A percentile compares a stretch with the other conserved stretches of the same genome.
phyloP scores from a whole-genome alignment of 1,140 invertebrate genomes.

The Danaus melanippus region DNA sequence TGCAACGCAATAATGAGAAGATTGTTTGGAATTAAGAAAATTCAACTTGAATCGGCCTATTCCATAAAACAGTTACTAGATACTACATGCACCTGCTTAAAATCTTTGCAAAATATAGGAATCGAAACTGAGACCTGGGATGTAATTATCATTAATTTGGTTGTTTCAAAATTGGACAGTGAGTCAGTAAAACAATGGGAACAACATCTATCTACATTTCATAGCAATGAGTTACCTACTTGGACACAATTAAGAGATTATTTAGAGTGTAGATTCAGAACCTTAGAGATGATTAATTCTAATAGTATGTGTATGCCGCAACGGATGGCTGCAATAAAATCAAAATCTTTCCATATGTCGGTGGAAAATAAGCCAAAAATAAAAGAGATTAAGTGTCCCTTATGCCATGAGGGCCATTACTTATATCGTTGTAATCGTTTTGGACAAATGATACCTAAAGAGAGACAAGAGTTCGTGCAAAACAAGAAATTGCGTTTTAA shows the following conservation, averaged over 20 bases:
- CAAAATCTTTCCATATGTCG: neutral
- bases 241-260: neutral
- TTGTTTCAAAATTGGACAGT: constrained; percentile 27
- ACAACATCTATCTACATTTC: constrained; percentile 15
- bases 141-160: constrained; percentile 32
- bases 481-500: constrained; percentile 14
- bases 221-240: constrained; percentile 20
- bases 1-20: constrained; percentile 22
- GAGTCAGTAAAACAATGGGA: constrained; percentile 30
- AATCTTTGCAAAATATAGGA: constrained; percentile 32
- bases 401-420: constrained; percentile 4
- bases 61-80: constrained; percentile 41
- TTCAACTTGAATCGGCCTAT: constrained; percentile 16
- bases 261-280: constrained; percentile 3
- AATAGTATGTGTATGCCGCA: neutral
- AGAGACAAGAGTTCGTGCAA: constrained; percentile 12
- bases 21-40: constrained; percentile 22
- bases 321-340: neutral
- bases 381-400: neutral
- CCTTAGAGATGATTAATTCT: constrained; percentile 1
- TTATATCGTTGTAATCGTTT: constrained; percentile 12
- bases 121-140: constrained; percentile 37
- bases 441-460: constrained; percentile 2
- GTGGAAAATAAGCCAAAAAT: no score
- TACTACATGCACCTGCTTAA: constrained; percentile 34